Evolutionary conservation across 2,888 invertebrate species (phyloP).

Genomic region (Drosophila limbata): DNA sequence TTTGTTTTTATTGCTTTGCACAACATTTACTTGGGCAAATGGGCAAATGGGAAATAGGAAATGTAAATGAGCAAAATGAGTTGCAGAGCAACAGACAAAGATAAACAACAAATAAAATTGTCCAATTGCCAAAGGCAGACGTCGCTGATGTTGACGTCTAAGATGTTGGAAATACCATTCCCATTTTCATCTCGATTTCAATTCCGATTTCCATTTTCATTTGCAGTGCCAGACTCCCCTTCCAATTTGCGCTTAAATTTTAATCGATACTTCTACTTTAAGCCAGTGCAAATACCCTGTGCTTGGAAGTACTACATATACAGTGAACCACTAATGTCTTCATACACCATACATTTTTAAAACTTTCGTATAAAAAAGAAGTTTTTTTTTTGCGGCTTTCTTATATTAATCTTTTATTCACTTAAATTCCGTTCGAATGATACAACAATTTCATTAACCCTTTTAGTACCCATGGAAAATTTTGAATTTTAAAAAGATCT

Average conservation of each 20-base stretch:
- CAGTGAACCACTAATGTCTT: no score
- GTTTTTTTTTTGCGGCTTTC: no score
- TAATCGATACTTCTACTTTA: slow-evolving; percentile 24
- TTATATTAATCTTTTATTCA: no score
- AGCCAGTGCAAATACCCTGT: slow-evolving; percentile 7
- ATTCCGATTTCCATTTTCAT: slow-evolving; percentile 60
- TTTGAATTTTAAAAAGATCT: no score
- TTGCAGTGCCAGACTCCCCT: slow-evolving; percentile 14
- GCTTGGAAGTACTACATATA: no score
- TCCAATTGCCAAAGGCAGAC: slow-evolving; percentile 56
- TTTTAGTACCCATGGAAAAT: no score
- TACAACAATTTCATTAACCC: no score
- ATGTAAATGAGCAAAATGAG: slow-evolving; percentile 70
- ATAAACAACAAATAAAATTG: slow-evolving; percentile 69
- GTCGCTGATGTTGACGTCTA: slow-evolving; percentile 9
- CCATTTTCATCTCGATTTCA: slow-evolving; percentile 11
- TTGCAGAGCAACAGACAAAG: slow-evolving; percentile 55
- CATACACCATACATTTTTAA: no score
- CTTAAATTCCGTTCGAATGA: no score
- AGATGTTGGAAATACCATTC: slow-evolving; percentile 38
- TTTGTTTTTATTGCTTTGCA: slow-evolving; percentile 62
- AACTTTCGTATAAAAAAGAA: no score
- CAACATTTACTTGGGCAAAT: slow-evolving; percentile 56
- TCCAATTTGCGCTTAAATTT: slow-evolving; percentile 20
- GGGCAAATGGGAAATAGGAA: slow-evolving; percentile 52